Evolutionary conservation across 1,140 invertebrate genomes (phyloP), one percentile per base, ranked within the genome.

Genomic region (Propsilocerus akamusi): DNA sequence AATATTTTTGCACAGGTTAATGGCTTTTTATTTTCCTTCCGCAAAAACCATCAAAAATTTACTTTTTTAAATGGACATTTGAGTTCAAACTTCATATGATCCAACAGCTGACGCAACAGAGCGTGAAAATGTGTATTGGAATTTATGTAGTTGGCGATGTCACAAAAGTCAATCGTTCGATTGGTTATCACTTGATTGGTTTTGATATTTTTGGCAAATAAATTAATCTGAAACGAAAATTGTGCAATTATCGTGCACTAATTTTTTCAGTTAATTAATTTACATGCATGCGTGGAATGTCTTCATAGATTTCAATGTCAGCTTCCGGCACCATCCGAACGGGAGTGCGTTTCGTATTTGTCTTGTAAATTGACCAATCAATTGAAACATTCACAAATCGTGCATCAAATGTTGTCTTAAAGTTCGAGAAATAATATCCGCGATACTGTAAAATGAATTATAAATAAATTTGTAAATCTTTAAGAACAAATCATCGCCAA

Each of bases 61-160:
- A 41, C 34, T 20, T 17, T 41, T 17, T 41, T 41, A 41, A 41
- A 41, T 17, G 34, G 34, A 41, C 34, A 41, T 41, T 41, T 41
- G 14, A 41, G 10, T 20, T 20, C 1, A 41, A 41, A 41, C 11
- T 41, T 41, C 17, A 41, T 3, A 41, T 41, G 17, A 7, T 41
- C 34, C 17, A 41, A 17, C 5, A 41, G 22, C 17, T 41, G 34
- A 20, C 10, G 12, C n/a, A 41, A 20, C 2, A 41, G 14, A 3
- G 34, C 17, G 17, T 41, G 17, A 10, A 41, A 41, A 20, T 20
- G 22, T 20, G 22, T 17, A 41, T 41, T 41, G 17, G 34, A 14
- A 41, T 41, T 41, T 7, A 41, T 17, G 22, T 17, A 17, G 5
- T 41, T 20, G 22, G 17, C 34, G 22, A 41, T 17, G 10, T 41